Evolutionary conservation across 1,140 invertebrate genomes (phyloP), one percentile per base, ranked within the genome.

Genomic region (Colletes gigas): DNA sequence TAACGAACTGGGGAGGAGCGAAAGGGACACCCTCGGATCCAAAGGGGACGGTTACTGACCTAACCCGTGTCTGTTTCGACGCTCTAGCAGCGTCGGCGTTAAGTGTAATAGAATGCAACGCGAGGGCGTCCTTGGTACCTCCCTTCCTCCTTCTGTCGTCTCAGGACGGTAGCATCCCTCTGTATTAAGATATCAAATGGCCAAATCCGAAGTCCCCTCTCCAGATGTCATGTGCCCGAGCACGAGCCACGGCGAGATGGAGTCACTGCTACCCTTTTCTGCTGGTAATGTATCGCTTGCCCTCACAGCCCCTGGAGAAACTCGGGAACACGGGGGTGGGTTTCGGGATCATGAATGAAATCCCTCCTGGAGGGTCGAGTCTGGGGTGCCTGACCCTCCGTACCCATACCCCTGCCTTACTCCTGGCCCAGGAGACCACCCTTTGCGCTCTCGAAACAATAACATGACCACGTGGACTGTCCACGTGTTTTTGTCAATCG

Each of bases 131-230:
- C 84, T 85, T 59, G 17, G 30, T n/a, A 21, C 47, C 65, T 4
- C 19, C 52, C 62, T 3, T 17, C 10, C 39, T 69, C 60, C 7
- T 8, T 15, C 12, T 4, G 10, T n/a, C 3, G 30, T 78, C 68
- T 70, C 66, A 63, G 63, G 63, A 55, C 50, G 15, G 15, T 39
- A 55, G 68, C 67, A 75, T 80, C 83, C 81, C 84, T 81, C 79
- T 75, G 82, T 89, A 90, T 93, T 91, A 92, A 93, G 91, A 93
- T 93, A 93, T 93, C 92, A 92, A 93, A 92, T 92, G 89, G 91
- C 90, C 88, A 87, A 90, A 91, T 89, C 86, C 87, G 63, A 81
- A 88, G 59, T 84, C 83, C 88, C 89, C 77, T 80, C 65, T 62
- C 84, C 79, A 91, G 89, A 91, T 81, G 84, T 88, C 89, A 84